These are phyloP conservation scores for Malurus elegans DNA, from an alignment of 2,113 vertebrate genomes.

Conservation along the genomic window DNA sequence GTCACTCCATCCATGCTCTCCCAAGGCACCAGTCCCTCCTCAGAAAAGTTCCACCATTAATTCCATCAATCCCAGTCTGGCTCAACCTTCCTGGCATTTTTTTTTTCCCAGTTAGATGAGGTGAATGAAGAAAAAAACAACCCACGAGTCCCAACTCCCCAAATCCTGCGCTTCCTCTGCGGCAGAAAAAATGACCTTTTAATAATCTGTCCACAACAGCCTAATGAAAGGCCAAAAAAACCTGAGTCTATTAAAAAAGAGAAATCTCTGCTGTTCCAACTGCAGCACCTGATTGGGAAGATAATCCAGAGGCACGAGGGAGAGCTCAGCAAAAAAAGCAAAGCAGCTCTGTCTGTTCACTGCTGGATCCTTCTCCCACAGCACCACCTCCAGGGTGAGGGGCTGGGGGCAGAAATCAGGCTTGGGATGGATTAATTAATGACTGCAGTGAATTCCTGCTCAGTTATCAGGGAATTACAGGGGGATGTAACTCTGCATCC, in stretches of 20 bases:
- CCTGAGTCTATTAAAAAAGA: neutral
- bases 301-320: neutral
- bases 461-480: slow-evolving; percentile 40
- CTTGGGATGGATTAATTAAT: slow-evolving; percentile 35
- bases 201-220: neutral
- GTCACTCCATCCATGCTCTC: neutral
- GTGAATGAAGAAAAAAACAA: neutral
- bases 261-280: neutral
- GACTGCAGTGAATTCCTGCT: neutral
- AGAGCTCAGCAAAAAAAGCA: neutral
- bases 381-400: neutral
- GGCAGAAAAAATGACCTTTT: neutral
- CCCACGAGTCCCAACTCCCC: accelerated
- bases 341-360: no score
- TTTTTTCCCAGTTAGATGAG: neutral
- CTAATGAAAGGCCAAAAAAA: neutral
- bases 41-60: neutral
- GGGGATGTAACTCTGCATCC: slow-evolving; percentile 25
- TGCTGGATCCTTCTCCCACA: neutral
- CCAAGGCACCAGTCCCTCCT: neutral
- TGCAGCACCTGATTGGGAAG: neutral
- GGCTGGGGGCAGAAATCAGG: neutral
- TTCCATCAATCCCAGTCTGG: neutral
- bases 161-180: neutral
- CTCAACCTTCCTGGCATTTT: neutral